Evolutionary conservation across 2,113 vertebrate species (phyloP).

Genomic region (Pachyramphus minor): DNA sequence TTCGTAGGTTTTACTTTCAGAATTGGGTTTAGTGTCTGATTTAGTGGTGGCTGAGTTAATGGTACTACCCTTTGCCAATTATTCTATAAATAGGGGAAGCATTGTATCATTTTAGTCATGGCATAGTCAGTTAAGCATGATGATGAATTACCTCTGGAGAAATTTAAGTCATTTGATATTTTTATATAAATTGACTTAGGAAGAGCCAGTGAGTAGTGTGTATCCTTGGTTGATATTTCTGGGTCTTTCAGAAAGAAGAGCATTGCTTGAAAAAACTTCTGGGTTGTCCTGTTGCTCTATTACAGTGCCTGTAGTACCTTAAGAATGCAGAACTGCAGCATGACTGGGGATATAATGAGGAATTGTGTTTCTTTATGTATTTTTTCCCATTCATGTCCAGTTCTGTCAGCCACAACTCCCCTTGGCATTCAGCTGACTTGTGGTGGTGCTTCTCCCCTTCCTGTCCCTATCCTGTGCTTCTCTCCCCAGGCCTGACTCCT

Average conservation of each 20-base stretch:
- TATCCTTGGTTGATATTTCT: not conserved
- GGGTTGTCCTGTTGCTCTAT: not conserved
- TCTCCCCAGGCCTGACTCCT: not conserved
- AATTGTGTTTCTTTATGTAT: not conserved
- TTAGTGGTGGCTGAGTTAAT: not conserved
- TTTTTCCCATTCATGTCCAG: not conserved
- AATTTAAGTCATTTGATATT: not conserved
- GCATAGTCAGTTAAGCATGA: slow-evolving; percentile 24
- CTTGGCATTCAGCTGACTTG: not conserved
- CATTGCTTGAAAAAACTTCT: not conserved
- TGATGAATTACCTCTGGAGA: slow-evolving; percentile 45
- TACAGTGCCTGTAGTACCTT: not conserved
- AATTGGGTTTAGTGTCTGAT: not conserved
- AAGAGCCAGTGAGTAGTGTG: not conserved
- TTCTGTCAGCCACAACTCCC: not conserved
- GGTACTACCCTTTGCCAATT: not conserved
- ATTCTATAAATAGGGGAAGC: not conserved
- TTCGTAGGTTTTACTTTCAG: not conserved
- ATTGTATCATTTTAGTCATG: not conserved
- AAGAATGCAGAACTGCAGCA: not conserved
- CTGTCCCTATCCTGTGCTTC: not conserved
- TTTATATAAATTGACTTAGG: not conserved
- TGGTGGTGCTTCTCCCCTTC: not conserved
- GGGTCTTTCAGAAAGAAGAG: not conserved
- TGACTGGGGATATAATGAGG: not conserved